Base-by-base conservation (phyloP, 1,140 invertebrate genomes). In the Lethocerus indicus region DNA sequence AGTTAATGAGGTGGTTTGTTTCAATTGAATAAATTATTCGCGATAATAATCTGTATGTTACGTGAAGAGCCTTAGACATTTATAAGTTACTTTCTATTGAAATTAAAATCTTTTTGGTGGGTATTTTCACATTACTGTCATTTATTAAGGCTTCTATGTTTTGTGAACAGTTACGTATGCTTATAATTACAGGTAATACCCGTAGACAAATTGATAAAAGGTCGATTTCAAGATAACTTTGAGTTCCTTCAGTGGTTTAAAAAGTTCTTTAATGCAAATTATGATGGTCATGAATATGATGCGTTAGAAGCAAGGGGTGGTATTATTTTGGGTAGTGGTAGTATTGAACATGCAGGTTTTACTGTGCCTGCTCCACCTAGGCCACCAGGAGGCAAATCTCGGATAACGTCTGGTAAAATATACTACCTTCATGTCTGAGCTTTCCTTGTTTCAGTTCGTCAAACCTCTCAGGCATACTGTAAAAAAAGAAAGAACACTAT, bases 231-330 rank as follows among this genome's bases (percentile, higher is more conserved):
- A 78, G 92, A 97, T 74, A 97, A 97, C 72, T 97, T 97, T 75
- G 93, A 97, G 68, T 97, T 97, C 73, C 79, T 97, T 56, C 93
- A 97, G 74, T 97, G 93, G 93, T 97, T 98, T 75, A 96, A 97
- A 75, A 94, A 94, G 67, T 96, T 97, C 70, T 97, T 95, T 72
- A 92, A 96, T 71, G 90, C 90, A 55, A 97, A 98, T 73, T 95
- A 92, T 72, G 78, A 81, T 64, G 89, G 88, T 62, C 75, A 78
- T 56, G 86, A 88, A 55, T 97, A 97, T 68, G 87, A 95, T 73
- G 79, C 93, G 37, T 65, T 90, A 55, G 76, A 74, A 45, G 82
- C 84, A 59, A 73, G 93, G 57, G 83, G 82, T 58, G 87, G 87
- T 54, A 79, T 90, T 60, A 66, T 74, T 9, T 79, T 93, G 74